A percentile compares a stretch with the other conserved stretches of the same genome.
Conservation (phyloP, 1,140 invertebrate genomes). For the Amphibalanus amphitrite region DNA sequence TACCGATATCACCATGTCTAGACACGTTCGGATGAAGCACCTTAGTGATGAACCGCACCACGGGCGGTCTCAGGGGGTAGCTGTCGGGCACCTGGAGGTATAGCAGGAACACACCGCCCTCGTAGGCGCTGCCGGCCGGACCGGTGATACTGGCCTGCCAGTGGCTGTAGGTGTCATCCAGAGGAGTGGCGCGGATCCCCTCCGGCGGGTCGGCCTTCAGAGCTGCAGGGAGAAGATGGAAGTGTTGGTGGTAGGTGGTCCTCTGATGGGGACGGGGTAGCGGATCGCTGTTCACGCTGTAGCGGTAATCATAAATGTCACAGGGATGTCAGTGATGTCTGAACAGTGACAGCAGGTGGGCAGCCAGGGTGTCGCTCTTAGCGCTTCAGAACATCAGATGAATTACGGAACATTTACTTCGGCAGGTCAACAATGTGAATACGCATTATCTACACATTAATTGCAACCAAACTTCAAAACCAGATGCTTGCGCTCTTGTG, state of each 20-base stretch:
- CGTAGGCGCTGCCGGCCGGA: slow-evolving; percentile 73
- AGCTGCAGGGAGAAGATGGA: slow-evolving; percentile 22
- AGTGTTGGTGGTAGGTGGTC: not conserved
- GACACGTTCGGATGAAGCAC: slow-evolving; percentile 91
- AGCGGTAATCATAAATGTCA: too few species aligned
- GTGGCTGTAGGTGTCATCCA: slow-evolving; percentile 63
- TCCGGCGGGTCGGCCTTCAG: slow-evolving; percentile 66
- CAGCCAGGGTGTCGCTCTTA: too few species aligned
- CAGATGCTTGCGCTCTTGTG: not conserved
- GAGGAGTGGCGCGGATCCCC: slow-evolving; percentile 68
- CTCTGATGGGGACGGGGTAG: not conserved
- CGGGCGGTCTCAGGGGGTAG: slow-evolving; percentile 80
- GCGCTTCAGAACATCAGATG: too few species aligned
- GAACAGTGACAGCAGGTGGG: too few species aligned
- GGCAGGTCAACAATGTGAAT: too few species aligned
- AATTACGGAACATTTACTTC: not conserved
- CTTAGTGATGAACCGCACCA: slow-evolving; percentile 71
- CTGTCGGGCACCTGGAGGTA: slow-evolving; percentile 61
- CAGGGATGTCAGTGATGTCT: too few species aligned
- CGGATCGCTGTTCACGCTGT: too few species aligned
- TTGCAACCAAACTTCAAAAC: too few species aligned
- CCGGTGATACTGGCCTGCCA: slow-evolving; percentile 85
- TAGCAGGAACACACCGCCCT: slow-evolving; percentile 85
- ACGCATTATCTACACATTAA: too few species aligned
- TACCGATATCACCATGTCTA: slow-evolving; percentile 85